phyloP scores from a whole-genome alignment of 2,797 vertebrate genomes.

The Halcyon chelicuti region DNA sequence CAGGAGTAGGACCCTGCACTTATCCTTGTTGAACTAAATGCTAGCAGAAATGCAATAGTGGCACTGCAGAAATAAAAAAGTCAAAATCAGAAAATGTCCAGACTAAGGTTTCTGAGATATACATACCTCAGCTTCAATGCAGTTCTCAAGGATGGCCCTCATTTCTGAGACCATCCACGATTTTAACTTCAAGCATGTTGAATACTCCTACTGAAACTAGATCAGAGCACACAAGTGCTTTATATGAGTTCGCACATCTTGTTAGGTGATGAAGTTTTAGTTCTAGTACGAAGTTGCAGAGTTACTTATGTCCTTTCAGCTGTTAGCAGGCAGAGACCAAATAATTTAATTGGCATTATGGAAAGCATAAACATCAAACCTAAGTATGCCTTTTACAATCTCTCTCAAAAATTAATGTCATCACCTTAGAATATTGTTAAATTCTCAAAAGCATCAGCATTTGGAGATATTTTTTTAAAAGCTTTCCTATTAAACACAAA shows the following conservation, averaged over 20 bases:
- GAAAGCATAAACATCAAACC: background rate
- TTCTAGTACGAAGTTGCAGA: background rate
- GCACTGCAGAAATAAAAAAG: background rate
- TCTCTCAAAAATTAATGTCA: background rate
- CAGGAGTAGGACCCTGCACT: too few species aligned
- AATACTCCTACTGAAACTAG: background rate
- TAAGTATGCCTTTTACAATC: background rate
- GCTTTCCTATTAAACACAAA: background rate
- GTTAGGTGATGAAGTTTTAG: background rate
- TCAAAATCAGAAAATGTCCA: background rate
- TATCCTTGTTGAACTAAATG: background rate
- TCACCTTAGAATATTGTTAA: background rate
- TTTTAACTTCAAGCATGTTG: background rate
- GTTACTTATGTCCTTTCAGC: background rate
- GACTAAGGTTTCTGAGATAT: background rate
- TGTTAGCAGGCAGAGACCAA: background rate
- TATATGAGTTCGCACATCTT: background rate
- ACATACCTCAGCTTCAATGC: background rate
- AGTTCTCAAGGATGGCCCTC: background rate
- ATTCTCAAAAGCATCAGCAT: background rate
- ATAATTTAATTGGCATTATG: background rate
- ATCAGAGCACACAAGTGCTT: background rate
- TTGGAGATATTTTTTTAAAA: background rate
- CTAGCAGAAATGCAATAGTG: background rate
- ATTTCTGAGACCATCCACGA: background rate